A percentile compares a stretch with the other conserved stretches of the same genome.
Conservation (phyloP, 2,113 vertebrate species). For the Dromas ardeola region DNA sequence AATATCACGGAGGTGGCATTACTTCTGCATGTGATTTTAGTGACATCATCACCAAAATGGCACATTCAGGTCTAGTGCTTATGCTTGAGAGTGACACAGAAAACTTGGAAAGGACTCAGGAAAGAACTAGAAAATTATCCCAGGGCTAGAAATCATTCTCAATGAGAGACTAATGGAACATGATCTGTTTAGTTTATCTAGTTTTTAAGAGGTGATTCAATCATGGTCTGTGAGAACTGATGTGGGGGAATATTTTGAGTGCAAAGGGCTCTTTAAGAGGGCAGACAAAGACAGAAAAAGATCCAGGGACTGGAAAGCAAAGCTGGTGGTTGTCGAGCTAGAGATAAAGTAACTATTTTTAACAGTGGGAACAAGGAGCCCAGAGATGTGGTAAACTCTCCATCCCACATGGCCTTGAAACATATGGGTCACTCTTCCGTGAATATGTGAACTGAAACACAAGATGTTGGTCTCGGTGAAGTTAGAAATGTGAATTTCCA, state of each 20-base stretch:
- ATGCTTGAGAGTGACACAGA: not conserved
- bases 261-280: slow-evolving; percentile 47
- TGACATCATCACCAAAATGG: not conserved
- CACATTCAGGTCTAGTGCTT: not conserved
- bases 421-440: rapidly evolving
- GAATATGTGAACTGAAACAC: not conserved
- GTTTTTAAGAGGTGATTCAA: slow-evolving; percentile 63
- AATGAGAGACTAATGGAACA: slow-evolving; percentile 8
- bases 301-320: slow-evolving; percentile 5
- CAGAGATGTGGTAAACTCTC: not conserved
- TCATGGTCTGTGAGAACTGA: slow-evolving; percentile 36
- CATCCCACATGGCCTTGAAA: not conserved
- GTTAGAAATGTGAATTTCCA: not conserved
- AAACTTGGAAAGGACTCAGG: slow-evolving; percentile 15
- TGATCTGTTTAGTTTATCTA: slow-evolving; percentile 54
- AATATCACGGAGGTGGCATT: not conserved
- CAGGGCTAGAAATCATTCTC: slow-evolving; percentile 47
- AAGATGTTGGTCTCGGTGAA: not conserved
- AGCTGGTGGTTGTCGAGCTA: not conserved
- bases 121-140: slow-evolving; percentile 18
- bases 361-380: slow-evolving; percentile 37
- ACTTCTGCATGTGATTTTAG: not conserved
- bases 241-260: not conserved
- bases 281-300: slow-evolving; percentile 33
- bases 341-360: slow-evolving; percentile 57